These are phyloP conservation scores for Boleophthalmus pectinirostris DNA, from an alignment of 2,113 vertebrate species.

Conservation along the genomic window DNA sequence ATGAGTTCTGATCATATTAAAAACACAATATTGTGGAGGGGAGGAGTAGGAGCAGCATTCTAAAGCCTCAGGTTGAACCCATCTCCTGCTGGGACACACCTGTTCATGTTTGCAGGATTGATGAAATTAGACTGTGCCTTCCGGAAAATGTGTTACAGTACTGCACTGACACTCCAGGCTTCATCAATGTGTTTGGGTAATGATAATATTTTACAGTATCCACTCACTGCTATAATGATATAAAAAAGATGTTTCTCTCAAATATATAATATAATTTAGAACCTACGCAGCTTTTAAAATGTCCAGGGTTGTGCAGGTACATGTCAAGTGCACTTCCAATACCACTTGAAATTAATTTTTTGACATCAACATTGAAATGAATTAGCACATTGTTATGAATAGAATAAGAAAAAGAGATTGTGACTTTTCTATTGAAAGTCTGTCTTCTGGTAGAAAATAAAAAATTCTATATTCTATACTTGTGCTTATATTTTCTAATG, in stretches of 20 bases:
- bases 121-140: conserved; percentile 50
- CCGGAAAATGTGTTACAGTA: conserved; percentile 20
- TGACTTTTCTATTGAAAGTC: no score
- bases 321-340: no score
- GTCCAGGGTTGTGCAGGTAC: no score
- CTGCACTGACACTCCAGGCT: neutral
- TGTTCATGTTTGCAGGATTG: conserved; percentile 43
- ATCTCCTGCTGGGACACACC: conserved; percentile 41
- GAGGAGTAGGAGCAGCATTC: no score
- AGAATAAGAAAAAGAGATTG: no score
- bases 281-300: no score
- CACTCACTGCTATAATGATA: no score
- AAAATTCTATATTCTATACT: neutral
- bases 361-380: no score
- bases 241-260: neutral
- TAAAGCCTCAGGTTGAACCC: conserved; percentile 9
- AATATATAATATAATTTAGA: no score
- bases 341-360: neutral
- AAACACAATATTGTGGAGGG: conserved; percentile 25
- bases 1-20: conserved; percentile 25
- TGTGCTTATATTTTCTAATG: neutral
- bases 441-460: no score
- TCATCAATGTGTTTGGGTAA: conserved; percentile 4
- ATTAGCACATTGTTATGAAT: no score
- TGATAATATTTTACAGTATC: neutral